Percentiles rank a stretch among this genome's conserved stretches.
phyloP scores from a whole-genome alignment of 2,888 invertebrate genomes.

The Pristionchus exspectatus region DNA sequence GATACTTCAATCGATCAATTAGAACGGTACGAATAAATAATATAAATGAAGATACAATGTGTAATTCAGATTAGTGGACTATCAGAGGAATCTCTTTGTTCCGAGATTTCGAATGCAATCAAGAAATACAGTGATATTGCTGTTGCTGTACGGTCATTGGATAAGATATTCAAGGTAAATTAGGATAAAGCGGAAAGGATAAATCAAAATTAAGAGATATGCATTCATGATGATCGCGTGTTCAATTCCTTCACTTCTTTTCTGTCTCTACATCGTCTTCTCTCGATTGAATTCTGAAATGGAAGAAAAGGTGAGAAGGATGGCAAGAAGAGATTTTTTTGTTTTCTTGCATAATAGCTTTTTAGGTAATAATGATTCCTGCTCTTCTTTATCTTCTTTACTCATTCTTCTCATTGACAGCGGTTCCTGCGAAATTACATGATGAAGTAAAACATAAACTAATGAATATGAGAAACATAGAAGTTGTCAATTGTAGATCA shows the following conservation, averaged over 20 bases:
- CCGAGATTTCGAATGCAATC: slow-evolving; percentile 6
- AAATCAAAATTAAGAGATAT: background rate
- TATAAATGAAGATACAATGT: background rate
- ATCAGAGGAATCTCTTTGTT: slow-evolving; percentile 8
- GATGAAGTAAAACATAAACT: slow-evolving; percentile 1
- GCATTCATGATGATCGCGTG: slow-evolving; percentile 42
- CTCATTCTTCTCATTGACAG: slow-evolving; percentile 40
- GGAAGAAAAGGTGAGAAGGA: background rate
- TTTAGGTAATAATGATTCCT: slow-evolving; percentile 18
- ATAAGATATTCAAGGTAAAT: slow-evolving; percentile 43
- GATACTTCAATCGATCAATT: slow-evolving; percentile 43
- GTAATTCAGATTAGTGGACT: background rate
- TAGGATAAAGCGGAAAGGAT: background rate
- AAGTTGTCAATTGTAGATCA: background rate
- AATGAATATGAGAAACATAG: background rate
- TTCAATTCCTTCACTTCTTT: slow-evolving; percentile 41
- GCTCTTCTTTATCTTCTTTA: slow-evolving; percentile 47
- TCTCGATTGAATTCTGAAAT: slow-evolving; percentile 17
- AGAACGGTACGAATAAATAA: background rate
- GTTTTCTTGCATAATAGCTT: no score
- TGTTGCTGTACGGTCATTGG: background rate
- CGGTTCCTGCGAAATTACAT: slow-evolving; percentile 27
- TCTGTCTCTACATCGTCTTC: slow-evolving; percentile 21
- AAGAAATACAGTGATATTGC: slow-evolving; percentile 46
- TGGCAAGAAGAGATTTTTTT: background rate